phyloP scores from a whole-genome alignment of 2,113 vertebrate genomes.

The Turnix velox region DNA sequence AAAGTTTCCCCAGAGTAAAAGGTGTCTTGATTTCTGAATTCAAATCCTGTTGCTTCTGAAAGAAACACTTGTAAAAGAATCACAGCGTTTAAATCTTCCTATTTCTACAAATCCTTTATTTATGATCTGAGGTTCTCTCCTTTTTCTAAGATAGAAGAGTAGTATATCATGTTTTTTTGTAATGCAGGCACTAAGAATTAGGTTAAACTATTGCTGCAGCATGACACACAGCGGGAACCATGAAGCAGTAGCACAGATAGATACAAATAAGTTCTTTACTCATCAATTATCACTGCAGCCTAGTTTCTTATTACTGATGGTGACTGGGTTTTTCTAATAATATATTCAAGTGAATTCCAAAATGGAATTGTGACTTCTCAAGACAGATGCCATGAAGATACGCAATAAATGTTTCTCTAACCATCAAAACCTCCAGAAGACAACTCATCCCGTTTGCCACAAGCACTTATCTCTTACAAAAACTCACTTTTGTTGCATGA shows the following conservation, averaged over 20 bases:
- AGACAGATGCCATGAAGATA: neutral
- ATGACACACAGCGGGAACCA: neutral
- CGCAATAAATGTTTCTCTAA: neutral
- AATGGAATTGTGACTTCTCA: neutral
- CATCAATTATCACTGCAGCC: neutral
- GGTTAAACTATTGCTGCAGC: neutral
- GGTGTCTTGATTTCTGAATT: neutral
- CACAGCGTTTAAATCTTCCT: neutral
- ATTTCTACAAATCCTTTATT: slow-evolving; percentile 22
- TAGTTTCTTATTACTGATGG: neutral
- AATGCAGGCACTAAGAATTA: neutral
- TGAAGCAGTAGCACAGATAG: neutral
- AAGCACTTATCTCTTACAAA: neutral
- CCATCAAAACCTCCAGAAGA: neutral
- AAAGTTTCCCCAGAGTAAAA: neutral
- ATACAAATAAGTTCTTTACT: neutral
- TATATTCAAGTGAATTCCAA: neutral
- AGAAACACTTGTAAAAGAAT: neutral
- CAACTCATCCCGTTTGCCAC: neutral
- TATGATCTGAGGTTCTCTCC: neutral
- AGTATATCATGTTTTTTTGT: neutral
- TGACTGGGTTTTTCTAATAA: neutral
- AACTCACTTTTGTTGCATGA: neutral
- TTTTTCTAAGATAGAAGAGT: neutral
- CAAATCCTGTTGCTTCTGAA: neutral